Conservation (phyloP, 2,113 vertebrate genomes). For the Pedionomus torquatus region DNA sequence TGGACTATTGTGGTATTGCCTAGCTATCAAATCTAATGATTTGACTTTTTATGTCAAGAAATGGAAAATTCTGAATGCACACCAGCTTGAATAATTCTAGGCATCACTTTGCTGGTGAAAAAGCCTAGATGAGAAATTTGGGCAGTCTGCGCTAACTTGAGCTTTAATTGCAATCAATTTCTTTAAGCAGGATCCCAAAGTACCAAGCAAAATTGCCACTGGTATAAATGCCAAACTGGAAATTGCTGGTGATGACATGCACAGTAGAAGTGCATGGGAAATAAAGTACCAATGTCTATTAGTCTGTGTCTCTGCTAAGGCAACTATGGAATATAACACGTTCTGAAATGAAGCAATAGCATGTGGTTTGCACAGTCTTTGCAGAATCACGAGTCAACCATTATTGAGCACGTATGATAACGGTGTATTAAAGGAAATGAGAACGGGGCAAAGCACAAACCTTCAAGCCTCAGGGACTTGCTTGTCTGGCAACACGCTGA, state of each 20-base stretch:
- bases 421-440: background rate
- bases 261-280: background rate
- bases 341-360: background rate
- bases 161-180: background rate
- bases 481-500: background rate
- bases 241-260: background rate
- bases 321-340: background rate
- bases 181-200: slow-evolving; percentile 14
- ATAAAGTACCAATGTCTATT: background rate
- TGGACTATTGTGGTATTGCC: background rate
- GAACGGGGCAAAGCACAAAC: background rate
- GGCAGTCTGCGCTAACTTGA: background rate
- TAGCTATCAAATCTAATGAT: background rate
- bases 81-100: background rate
- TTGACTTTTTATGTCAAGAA: background rate
- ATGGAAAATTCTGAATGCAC: background rate
- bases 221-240: background rate
- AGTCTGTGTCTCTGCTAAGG: background rate
- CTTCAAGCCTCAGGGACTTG: background rate
- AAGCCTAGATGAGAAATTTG: background rate
- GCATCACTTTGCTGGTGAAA: background rate
- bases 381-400: background rate
- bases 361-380: background rate
- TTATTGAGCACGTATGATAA: background rate
- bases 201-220: background rate